Conservation (phyloP, 64 coral and sea anemone genomes). For the Pocillopora verrucosa region DNA sequence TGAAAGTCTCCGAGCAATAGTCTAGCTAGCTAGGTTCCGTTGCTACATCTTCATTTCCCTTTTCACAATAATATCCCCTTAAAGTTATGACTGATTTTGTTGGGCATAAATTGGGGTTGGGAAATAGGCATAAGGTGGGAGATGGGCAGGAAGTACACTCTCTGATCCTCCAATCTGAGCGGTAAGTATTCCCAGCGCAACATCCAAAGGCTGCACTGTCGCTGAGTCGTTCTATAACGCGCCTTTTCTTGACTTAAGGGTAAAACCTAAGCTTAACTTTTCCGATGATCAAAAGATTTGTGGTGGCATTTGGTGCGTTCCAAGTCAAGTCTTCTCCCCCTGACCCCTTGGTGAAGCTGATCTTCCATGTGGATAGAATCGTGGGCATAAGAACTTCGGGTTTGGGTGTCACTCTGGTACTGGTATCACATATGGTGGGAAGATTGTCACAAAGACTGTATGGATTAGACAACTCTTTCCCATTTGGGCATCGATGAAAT, state of each 20-base stretch:
- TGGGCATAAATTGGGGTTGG: neutral
- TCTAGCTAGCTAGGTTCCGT: neutral
- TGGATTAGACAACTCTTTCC: slow-evolving; percentile 44
- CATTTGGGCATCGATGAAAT: slow-evolving; percentile 9
- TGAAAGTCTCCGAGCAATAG: neutral
- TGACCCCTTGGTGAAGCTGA: neutral
- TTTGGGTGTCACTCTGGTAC: neutral
- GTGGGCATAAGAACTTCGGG: slow-evolving; percentile 32
- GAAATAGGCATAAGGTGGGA: too few species aligned
- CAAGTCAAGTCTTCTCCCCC: neutral
- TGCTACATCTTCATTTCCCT: slow-evolving; percentile 21
- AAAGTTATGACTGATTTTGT: slow-evolving; percentile 11
- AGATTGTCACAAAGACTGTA: slow-evolving; percentile 55
- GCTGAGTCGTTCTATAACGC: neutral
- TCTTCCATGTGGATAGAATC: slow-evolving; percentile 49
- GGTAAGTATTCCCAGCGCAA: slow-evolving; percentile 37
- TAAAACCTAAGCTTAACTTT: slow-evolving; percentile 27
- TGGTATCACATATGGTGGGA: slow-evolving; percentile 39
- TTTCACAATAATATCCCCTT: slow-evolving; percentile 29
- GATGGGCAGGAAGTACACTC: slow-evolving; percentile 3
- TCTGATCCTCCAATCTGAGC: neutral
- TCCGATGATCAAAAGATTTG: slow-evolving; percentile 26
- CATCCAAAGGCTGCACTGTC: slow-evolving; percentile 5
- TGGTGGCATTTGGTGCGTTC: slow-evolving; percentile 48
- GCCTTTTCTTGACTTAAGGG: neutral